These are phyloP conservation scores for Motacilla tschutschensis DNA, from an alignment of 2,113 vertebrate species.

Conservation along the genomic window DNA sequence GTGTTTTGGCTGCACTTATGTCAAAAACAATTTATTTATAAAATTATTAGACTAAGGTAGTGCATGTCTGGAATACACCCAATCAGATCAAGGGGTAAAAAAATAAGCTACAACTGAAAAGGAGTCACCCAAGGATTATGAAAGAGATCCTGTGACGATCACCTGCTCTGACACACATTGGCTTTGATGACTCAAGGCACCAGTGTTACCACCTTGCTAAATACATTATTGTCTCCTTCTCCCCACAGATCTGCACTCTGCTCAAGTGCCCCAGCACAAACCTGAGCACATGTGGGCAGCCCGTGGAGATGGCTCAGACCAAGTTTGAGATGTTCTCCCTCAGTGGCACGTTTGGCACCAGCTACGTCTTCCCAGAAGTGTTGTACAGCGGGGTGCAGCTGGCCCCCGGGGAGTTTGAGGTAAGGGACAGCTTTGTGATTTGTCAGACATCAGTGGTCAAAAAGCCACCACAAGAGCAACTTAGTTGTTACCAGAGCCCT, in stretches of 20 bases:
- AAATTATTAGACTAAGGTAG: not conserved
- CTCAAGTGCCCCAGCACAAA: slow-evolving; percentile 60
- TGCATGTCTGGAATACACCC: not conserved
- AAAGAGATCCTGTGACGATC: not conserved
- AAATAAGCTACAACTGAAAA: not conserved
- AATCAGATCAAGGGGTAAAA: not conserved
- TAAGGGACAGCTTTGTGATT: not conserved
- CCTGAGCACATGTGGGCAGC: slow-evolving; percentile 40
- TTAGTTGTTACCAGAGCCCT: not conserved
- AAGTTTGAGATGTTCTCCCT: slow-evolving; percentile 72
- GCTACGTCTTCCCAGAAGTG: slow-evolving; percentile 72
- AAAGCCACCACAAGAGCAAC: not conserved
- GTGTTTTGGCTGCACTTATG: not conserved
- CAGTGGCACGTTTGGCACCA: slow-evolving; percentile 70
- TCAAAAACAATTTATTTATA: not conserved
- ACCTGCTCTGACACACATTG: not conserved
- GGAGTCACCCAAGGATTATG: not conserved
- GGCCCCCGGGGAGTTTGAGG: slow-evolving; percentile 59
- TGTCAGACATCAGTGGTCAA: not conserved
- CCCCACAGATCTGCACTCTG: slow-evolving; percentile 63
- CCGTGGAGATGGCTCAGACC: slow-evolving; percentile 46
- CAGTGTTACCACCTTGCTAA: not conserved
- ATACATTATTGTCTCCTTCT: not conserved
- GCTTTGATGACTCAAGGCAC: not conserved
- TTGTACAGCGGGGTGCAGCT: slow-evolving; percentile 50